Evolutionary conservation across 2,113 vertebrate genomes (phyloP).

Genomic region (Anguilla rostrata): DNA sequence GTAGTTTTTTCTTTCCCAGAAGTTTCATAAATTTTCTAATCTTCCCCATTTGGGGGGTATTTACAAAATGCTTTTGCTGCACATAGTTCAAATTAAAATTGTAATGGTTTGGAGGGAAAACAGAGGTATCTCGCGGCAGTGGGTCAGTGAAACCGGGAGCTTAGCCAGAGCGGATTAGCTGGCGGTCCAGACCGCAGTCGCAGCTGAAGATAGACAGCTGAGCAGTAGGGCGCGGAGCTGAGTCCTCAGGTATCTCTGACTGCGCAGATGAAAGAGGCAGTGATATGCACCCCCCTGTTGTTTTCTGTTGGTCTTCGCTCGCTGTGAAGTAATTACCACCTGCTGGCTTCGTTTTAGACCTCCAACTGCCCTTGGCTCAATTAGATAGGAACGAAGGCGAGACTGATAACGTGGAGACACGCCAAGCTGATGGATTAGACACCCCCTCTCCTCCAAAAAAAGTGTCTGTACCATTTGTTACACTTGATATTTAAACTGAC

Average conservation of each 20-base stretch:
- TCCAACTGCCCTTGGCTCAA: constrained; percentile 50
- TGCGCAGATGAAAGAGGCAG: constrained; percentile 16
- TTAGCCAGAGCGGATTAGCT: neutral
- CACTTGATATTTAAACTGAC: neutral
- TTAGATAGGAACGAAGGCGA: constrained; percentile 47
- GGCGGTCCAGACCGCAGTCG: neutral
- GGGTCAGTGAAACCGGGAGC: neutral
- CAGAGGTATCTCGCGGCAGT: neutral
- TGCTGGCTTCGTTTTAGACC: constrained; percentile 62
- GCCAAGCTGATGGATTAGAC: constrained; percentile 48
- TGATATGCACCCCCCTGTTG: constrained; percentile 29
- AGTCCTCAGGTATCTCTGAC: constrained; percentile 29
- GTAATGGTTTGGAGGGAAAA: neutral
- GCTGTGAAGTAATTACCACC: constrained; percentile 79
- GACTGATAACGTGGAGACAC: constrained; percentile 53
- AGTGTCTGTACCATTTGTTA: neutral
- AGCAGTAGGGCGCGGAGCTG: constrained; percentile 5
- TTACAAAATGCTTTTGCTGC: neutral
- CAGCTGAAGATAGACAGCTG: neutral
- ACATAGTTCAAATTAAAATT: neutral
- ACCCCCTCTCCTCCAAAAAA: constrained; percentile 20
- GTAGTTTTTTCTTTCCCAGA: neutral
- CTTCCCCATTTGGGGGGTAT: too few species aligned
- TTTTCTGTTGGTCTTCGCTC: constrained; percentile 70
- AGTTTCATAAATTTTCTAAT: neutral